Conservation (phyloP, 2,797 vertebrate genomes). For the Austrolebias charrua region DNA sequence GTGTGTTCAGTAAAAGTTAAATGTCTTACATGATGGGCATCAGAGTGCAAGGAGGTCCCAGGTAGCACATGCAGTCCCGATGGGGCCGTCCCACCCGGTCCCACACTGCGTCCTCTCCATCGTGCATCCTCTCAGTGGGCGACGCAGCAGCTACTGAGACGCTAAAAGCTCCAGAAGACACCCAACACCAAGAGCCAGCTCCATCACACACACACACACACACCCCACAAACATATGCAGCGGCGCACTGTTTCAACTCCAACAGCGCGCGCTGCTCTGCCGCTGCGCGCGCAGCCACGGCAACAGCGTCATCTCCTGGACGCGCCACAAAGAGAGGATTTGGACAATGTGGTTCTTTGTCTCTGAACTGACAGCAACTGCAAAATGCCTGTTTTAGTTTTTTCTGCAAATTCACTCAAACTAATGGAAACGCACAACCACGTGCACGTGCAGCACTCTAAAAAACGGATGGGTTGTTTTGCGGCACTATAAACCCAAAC, state of each 20-base stretch:
- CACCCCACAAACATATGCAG: constrained; percentile 50
- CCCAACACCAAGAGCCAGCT: constrained; percentile 28
- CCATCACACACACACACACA: too few species aligned
- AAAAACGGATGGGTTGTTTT: too few species aligned
- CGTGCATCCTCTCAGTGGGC: constrained; percentile 73
- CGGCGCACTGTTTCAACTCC: constrained; percentile 18
- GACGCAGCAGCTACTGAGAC: constrained; percentile 25
- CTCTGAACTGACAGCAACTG: too few species aligned
- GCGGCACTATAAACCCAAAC: too few species aligned
- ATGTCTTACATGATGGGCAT: constrained; percentile 80
- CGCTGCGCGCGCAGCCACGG: constrained; percentile 20
- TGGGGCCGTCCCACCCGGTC: constrained; percentile 78
- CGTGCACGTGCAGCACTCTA: too few species aligned
- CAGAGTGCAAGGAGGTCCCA: constrained; percentile 79
- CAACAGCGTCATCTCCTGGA: constrained; percentile 71
- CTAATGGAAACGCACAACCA: too few species aligned
- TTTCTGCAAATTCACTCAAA: too few species aligned
- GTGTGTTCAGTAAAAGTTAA: constrained; percentile 41
- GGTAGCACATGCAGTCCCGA: constrained; percentile 82
- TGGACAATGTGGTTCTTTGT: background rate
- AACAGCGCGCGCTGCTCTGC: constrained; percentile 24
- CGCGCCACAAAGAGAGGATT: background rate
- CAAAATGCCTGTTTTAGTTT: too few species aligned
- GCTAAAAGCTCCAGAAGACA: constrained; percentile 43
- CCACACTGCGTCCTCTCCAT: constrained; percentile 77